phyloP scores from a whole-genome alignment of 2,113 vertebrate genomes.

The Cyanistes caeruleus region DNA sequence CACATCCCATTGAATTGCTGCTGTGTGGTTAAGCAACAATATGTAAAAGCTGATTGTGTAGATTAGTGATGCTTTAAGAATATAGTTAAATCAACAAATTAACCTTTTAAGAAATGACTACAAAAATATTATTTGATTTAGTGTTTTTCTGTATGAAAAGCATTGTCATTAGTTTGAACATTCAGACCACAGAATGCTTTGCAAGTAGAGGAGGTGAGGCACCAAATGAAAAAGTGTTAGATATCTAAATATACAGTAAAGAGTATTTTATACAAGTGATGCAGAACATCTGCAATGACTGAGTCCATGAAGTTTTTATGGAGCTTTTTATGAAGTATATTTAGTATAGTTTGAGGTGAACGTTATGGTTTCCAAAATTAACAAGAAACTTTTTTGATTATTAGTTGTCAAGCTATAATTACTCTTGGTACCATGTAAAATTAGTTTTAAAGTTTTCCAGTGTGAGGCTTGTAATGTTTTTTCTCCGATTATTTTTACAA shows the following conservation, averaged over 20 bases:
- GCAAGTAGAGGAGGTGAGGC: not conserved
- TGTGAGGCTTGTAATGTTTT: not conserved
- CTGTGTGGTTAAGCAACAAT: not conserved
- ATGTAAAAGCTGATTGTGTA: not conserved
- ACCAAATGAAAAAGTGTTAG: not conserved
- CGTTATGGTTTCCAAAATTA: not conserved
- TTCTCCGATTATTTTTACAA: not conserved
- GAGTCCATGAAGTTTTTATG: not conserved
- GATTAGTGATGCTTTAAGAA: not conserved
- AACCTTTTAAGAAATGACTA: not conserved
- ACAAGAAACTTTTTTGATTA: not conserved
- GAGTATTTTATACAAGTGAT: not conserved
- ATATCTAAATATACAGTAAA: not conserved
- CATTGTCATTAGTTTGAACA: not conserved
- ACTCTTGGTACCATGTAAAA: not conserved
- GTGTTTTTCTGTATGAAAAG: not conserved
- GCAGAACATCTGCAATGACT: not conserved
- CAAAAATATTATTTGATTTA: not conserved
- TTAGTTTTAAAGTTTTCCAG: not conserved
- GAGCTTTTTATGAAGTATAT: not conserved
- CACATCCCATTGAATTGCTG: not conserved
- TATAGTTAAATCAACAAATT: not conserved
- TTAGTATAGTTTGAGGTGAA: not conserved
- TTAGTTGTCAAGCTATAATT: not conserved
- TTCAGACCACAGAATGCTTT: not conserved